Percentiles rank a stretch among this genome's conserved stretches.
These are phyloP conservation scores for Ondatra zibethicus DNA, from an alignment of 2,113 vertebrate genomes.

Conservation along the genomic window DNA sequence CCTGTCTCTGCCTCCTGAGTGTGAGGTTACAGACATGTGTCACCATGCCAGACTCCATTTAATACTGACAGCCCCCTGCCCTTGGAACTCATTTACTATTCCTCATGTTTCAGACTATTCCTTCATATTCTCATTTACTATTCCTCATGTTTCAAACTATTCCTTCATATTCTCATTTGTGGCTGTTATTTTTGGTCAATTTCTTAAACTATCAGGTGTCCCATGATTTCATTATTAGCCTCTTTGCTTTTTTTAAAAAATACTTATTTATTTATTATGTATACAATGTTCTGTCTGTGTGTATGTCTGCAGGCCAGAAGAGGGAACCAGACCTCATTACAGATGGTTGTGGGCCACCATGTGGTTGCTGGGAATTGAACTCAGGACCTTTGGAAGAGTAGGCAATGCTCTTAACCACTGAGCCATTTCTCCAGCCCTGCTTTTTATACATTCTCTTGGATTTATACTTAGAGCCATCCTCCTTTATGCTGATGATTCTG, in stretches of 20 bases:
- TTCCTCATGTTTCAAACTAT: background rate
- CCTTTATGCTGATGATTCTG: background rate
- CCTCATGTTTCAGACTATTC: background rate
- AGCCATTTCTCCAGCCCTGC: too few relatives aligned
- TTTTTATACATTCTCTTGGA: background rate
- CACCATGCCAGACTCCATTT: background rate
- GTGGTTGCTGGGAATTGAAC: too few relatives aligned
- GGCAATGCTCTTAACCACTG: too few relatives aligned
- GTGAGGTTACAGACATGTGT: background rate
- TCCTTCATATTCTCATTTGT: background rate
- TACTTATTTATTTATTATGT: too few relatives aligned
- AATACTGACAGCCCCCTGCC: background rate
- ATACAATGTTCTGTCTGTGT: too few relatives aligned
- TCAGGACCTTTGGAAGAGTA: too few relatives aligned
- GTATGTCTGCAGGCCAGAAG: too few relatives aligned
- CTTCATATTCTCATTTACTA: slow-evolving; percentile 8
- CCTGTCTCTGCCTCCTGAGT: background rate
- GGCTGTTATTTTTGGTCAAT: background rate
- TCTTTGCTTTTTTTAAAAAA: background rate
- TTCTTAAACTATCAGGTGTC: background rate
- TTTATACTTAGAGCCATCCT: background rate
- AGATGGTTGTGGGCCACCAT: too few relatives aligned
- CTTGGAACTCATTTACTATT: background rate
- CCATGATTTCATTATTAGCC: background rate
- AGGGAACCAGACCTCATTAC: too few relatives aligned